A percentile compares a stretch with the other conserved stretches of the same genome.
Conservation (phyloP, 1,140 invertebrate genomes). For the Brachionus paranguensis region DNA sequence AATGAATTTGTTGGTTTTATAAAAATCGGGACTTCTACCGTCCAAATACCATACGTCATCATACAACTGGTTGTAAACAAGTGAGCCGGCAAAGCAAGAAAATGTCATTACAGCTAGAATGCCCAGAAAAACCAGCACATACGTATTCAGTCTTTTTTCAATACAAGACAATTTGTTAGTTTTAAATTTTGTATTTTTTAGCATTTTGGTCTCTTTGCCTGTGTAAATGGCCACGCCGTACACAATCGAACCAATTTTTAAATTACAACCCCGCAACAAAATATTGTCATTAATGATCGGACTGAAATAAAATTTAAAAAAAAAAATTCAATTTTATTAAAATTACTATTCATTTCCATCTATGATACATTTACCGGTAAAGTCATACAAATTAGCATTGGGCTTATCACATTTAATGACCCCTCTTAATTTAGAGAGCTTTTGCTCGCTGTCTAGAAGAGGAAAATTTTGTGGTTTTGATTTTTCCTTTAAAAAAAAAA, state of each 20-base stretch:
- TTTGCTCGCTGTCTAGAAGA: neutral
- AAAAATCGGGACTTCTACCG: neutral
- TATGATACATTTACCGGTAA: conserved; percentile 71
- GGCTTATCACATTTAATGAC: conserved; percentile 83
- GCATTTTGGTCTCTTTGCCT: conserved; percentile 74
- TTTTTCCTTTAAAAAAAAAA: conserved; percentile 50
- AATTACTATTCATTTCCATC: conserved; percentile 31
- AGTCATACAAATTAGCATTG: conserved; percentile 91
- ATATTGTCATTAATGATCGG: conserved; percentile 85
- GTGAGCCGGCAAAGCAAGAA: conserved; percentile 26
- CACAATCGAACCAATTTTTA: conserved; percentile 86
- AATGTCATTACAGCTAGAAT: conserved; percentile 9
- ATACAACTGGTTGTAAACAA: conserved; percentile 5
- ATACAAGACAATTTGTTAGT: conserved; percentile 33
- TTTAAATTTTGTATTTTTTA: conserved; percentile 64
- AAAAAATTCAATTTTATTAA: neutral
- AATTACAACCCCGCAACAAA: conserved; percentile 80
- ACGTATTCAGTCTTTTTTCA: conserved; percentile 41
- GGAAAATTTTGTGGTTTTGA: conserved; percentile 53
- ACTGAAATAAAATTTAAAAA: conserved; percentile 58
- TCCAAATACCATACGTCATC: conserved; percentile 20
- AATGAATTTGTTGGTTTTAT: conserved; percentile 5
- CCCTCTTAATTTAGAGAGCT: conserved; percentile 62
- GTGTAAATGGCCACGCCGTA: conserved; percentile 84
- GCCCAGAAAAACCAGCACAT: conserved; percentile 29